Evolutionary conservation across 2,888 invertebrate genomes (phyloP).

Genomic region (Steinernema carpocapsae): DNA sequence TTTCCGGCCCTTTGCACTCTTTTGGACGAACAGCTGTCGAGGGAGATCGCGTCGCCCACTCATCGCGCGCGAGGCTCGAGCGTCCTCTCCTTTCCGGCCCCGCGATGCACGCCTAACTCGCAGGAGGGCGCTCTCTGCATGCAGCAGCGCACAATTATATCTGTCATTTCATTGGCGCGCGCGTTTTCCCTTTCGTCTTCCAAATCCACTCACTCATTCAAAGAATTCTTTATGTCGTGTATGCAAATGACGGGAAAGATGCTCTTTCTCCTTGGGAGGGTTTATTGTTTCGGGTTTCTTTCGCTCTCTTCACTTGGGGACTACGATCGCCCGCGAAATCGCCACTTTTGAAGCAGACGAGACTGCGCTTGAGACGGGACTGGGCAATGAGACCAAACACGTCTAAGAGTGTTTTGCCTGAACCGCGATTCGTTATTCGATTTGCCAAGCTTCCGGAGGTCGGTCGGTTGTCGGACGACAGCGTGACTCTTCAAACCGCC

Average conservation of each 20-base stretch:
- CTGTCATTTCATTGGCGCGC: conserved; percentile 5
- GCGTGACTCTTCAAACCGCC: too few relatives aligned
- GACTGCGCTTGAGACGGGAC: too few relatives aligned
- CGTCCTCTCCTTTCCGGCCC: conserved; percentile 1
- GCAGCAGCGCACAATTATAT: conserved; percentile 5
- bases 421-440: too few relatives aligned
- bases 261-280: neutral
- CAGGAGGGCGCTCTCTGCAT: conserved; percentile 14
- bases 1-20: neutral
- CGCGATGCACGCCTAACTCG: neutral
- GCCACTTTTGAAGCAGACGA: too few relatives aligned
- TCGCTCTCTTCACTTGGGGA: too few relatives aligned
- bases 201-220: conserved; percentile 15
- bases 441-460: too few relatives aligned
- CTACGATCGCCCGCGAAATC: too few relatives aligned
- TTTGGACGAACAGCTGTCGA: neutral
- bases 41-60: neutral
- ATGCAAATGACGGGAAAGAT: neutral
- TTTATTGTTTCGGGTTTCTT: neutral
- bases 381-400: too few relatives aligned
- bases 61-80: conserved; percentile 21
- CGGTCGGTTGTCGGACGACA: too few relatives aligned
- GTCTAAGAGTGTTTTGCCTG: too few relatives aligned
- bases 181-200: neutral
- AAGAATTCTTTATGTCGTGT: neutral